Conservation (phyloP, 2,888 invertebrate species). For the Ptilodon capucinus region DNA sequence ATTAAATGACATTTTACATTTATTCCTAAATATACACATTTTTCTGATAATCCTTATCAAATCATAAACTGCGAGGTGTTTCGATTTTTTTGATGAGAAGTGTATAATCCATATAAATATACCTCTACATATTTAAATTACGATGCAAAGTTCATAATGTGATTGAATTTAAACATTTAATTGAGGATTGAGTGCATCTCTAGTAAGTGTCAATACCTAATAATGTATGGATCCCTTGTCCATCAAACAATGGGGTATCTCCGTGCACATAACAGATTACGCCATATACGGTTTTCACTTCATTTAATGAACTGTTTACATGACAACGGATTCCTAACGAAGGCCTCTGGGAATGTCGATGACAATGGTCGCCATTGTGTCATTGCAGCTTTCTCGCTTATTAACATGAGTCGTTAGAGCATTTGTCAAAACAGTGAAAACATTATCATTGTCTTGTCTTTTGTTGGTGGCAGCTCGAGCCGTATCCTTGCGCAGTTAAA, state of each 20-base stretch:
- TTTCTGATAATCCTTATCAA: too few relatives aligned
- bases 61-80: too few relatives aligned
- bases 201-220: not conserved
- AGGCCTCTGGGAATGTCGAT: not conserved
- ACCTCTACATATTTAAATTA: too few relatives aligned
- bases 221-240: not conserved
- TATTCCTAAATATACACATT: too few relatives aligned
- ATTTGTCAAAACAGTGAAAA: not conserved
- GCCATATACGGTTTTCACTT: not conserved
- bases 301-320: constrained; percentile 1
- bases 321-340: not conserved
- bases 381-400: not conserved
- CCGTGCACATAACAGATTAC: not conserved
- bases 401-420: not conserved
- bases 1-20: too few relatives aligned
- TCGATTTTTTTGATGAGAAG: too few relatives aligned
- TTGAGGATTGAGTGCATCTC: not conserved
- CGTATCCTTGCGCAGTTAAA: not conserved
- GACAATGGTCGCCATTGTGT: not conserved
- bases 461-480: not conserved
- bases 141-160: too few relatives aligned
- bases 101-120: too few relatives aligned
- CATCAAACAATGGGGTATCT: not conserved
- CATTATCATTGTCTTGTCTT: not conserved
- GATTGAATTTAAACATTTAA: too few relatives aligned